A percentile compares a stretch with the other conserved stretches of the same genome.
These are phyloP conservation scores for Sisyra terminalis DNA, from an alignment of 2,888 invertebrate species.

Conservation along the genomic window DNA sequence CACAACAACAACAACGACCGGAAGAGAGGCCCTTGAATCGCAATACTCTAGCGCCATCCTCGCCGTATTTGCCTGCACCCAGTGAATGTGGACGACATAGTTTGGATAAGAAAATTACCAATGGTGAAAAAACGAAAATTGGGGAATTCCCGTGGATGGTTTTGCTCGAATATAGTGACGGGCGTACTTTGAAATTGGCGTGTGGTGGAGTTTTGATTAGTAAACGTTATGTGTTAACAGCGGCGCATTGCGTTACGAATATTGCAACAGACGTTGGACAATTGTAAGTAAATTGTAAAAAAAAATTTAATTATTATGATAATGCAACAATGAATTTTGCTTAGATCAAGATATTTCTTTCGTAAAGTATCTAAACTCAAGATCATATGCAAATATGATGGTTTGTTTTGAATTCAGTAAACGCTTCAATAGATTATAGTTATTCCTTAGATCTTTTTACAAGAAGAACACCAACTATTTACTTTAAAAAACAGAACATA, in stretches of 20 bases:
- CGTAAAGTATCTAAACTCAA: too few species aligned
- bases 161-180: conserved; percentile 28
- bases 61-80: conserved; percentile 15
- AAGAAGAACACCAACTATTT: too few species aligned
- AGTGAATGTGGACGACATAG: conserved; percentile 21
- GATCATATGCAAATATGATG: too few species aligned
- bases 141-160: conserved; percentile 39
- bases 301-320: neutral
- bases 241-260: conserved; percentile 34
- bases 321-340: neutral
- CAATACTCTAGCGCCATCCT: neutral
- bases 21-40: neutral
- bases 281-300: conserved; percentile 25
- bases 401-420: too few species aligned
- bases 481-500: too few species aligned
- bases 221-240: conserved; percentile 32
- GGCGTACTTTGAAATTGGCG: conserved; percentile 16
- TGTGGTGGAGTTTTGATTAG: conserved; percentile 37
- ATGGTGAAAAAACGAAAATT: conserved; percentile 26
- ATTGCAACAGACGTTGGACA: conserved; percentile 21
- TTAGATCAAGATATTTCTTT: neutral
- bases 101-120: conserved; percentile 18
- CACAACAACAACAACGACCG: neutral
- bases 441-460: too few species aligned
- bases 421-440: too few species aligned